Evolutionary conservation across 2,797 vertebrate genomes (phyloP).

Genomic region (Etheostoma nigrum): DNA sequence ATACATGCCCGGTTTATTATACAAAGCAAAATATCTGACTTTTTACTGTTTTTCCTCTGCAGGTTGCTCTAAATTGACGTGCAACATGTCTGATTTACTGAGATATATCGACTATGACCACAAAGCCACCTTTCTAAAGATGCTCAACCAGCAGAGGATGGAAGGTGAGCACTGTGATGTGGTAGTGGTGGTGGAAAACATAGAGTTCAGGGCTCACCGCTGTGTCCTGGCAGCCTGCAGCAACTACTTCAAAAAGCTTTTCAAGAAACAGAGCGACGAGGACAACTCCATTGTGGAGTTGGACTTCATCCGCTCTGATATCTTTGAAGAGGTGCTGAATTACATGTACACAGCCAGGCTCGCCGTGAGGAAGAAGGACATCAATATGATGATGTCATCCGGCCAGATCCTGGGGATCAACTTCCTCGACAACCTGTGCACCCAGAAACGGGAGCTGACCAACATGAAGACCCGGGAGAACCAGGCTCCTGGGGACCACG

Average conservation of each 20-base stretch:
- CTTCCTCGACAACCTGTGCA: constrained; percentile 95
- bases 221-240: constrained; percentile 96
- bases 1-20: background rate
- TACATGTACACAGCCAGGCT: constrained; percentile 97
- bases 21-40: constrained; percentile 14
- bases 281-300: constrained; percentile 96
- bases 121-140: constrained; percentile 96
- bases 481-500: constrained; percentile 93
- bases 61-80: constrained; percentile 71
- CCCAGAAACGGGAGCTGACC: constrained; percentile 95
- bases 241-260: constrained; percentile 97
- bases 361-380: constrained; percentile 95
- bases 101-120: constrained; percentile 98
- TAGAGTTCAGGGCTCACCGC: constrained; percentile 95
- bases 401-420: constrained; percentile 96
- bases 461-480: constrained; percentile 91
- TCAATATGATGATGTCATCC: constrained; percentile 97
- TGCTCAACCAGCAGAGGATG: constrained; percentile 94
- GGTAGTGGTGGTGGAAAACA: constrained; percentile 96
- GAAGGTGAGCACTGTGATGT: constrained; percentile 97
- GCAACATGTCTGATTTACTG: constrained; percentile 96
- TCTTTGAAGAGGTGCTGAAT: constrained; percentile 96
- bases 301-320: constrained; percentile 96
- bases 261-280: constrained; percentile 95
- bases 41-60: background rate